Evolutionary conservation across 2,888 invertebrate species (phyloP), one percentile per base, ranked within the genome.

Genomic region (Thereva nobilitata): DNA sequence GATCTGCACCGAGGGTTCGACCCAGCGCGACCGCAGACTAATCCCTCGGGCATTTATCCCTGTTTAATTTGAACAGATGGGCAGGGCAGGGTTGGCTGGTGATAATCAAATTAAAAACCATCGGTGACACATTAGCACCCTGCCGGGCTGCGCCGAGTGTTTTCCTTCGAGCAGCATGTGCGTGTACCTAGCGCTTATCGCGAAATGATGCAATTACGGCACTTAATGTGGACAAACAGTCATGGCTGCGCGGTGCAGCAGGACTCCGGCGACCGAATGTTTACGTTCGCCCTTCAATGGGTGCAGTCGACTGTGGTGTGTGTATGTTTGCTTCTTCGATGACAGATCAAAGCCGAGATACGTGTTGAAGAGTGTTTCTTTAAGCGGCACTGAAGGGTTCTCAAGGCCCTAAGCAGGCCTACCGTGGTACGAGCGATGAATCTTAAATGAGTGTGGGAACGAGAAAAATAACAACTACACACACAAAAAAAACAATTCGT

Each of bases 31-130:
- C 23, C 38, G 47, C 10, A 59, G 23, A 4, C 4, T 23, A 47
- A 34, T 35, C 50, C 41, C 34, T 37, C 34, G 9, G 10, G 40
- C 41, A 9, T 5, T 54, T 64, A 56, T 41, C 35, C 4, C 10
- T 66, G 52, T 57, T 66, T 66, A 47, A 54, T 50, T 66, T 59
- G 10, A 40, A 54, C 66, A 66, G 66, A 66, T 66, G 66, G 66
- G 53, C 54, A 7, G 61, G 53, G 3, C 5, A 7, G 61, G 53
- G 3, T 2, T 9, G n/a, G 7, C 37, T 49, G 45, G 41, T 35
- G 56, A 44, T 66, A 66, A 66, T 66, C 57, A 66, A 66, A 66
- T 66, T 57, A 66, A 42, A 50, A 57, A 8, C 44, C 35, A 37
- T n/a, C 34, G 56, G n/a, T 47, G 54, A 56, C 50, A 65, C 50